phyloP scores from a whole-genome alignment of 2,888 invertebrate genomes.

The Bellardia pandia region DNA sequence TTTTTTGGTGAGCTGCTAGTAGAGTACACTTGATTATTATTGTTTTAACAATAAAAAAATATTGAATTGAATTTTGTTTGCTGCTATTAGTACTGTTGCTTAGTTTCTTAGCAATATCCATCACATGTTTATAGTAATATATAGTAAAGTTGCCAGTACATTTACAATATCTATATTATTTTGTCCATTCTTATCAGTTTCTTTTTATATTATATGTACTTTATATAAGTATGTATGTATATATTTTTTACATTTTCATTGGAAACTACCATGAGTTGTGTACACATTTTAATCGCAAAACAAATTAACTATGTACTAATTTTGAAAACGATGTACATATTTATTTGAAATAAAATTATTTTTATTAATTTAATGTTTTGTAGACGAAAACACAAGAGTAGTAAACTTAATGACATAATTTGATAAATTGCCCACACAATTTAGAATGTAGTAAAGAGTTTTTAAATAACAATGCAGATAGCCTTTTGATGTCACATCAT shows the following conservation, averaged over 20 bases:
- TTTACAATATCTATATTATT: slow-evolving; percentile 21
- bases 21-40: slow-evolving; percentile 33
- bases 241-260: slow-evolving; percentile 22
- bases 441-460: too few species aligned
- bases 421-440: neutral
- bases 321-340: neutral
- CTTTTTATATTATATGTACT: neutral
- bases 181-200: slow-evolving; percentile 29
- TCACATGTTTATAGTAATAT: slow-evolving; percentile 12
- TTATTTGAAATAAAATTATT: neutral
- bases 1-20: neutral
- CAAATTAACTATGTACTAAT: slow-evolving; percentile 16
- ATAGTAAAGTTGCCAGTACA: neutral
- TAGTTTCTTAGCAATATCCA: slow-evolving; percentile 8
- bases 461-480: too few species aligned
- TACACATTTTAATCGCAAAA: slow-evolving; percentile 4
- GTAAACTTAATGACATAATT: neutral
- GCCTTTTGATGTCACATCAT: too few species aligned
- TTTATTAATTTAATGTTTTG: neutral
- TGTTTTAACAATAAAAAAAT: neutral
- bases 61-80: neutral
- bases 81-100: neutral
- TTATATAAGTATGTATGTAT: too few species aligned
- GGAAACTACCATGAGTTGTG: slow-evolving; percentile 9
- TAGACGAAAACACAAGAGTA: neutral